Percentiles rank a stretch among this genome's conserved stretches.
Evolutionary conservation across 2,888 invertebrate genomes (phyloP).

Genomic region (Conomelus anceps): DNA sequence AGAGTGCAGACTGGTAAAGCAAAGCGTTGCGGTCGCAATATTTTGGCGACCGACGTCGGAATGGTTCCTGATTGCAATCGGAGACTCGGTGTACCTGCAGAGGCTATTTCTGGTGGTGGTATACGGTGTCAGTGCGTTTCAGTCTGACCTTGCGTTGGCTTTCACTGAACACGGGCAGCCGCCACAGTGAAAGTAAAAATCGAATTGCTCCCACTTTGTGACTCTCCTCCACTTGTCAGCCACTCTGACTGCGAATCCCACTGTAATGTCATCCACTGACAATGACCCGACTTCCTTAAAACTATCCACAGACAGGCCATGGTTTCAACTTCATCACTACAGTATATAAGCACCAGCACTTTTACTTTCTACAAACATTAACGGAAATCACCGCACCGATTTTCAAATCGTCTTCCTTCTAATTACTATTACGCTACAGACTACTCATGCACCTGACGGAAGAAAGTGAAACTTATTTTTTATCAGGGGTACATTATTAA

Average conservation of each 20-base stretch:
- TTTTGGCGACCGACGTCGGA: too few relatives aligned
- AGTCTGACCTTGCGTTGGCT: neutral
- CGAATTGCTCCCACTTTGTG: neutral
- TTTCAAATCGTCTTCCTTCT: neutral
- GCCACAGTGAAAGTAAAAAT: neutral
- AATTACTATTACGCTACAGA: neutral
- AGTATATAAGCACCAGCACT: too few relatives aligned
- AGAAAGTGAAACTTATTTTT: neutral
- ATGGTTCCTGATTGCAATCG: neutral
- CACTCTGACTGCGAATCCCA: neutral
- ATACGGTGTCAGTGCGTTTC: neutral
- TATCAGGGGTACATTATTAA: neutral
- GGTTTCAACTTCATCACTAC: too few relatives aligned
- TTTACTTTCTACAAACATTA: neutral
- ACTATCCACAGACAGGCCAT: neutral
- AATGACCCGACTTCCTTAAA: neutral
- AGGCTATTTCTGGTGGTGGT: too few relatives aligned
- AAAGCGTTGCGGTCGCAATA: neutral
- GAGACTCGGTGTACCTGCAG: too few relatives aligned
- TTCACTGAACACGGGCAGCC: neutral
- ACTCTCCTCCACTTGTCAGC: neutral
- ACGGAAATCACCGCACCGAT: neutral
- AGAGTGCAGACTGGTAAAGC: neutral
- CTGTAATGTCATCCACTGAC: neutral
- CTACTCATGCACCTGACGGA: neutral